Evolutionary conservation across 2,113 vertebrate species (phyloP).

Genomic region (Formicarius rufipectus): DNA sequence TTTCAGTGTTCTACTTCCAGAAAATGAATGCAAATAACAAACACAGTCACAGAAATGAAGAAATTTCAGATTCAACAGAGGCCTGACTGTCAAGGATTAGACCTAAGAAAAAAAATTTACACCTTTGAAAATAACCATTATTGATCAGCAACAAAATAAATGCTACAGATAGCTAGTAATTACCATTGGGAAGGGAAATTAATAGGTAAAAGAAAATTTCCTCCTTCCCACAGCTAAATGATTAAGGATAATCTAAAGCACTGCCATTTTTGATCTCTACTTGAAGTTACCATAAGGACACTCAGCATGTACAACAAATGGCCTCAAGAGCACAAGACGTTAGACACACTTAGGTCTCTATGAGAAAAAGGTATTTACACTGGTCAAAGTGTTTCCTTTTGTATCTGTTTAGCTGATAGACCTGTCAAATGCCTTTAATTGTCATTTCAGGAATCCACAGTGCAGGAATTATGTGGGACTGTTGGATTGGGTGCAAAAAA

Average conservation of each 20-base stretch:
- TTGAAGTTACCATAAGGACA: not conserved
- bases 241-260: not conserved
- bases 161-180: not conserved
- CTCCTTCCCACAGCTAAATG: not conserved
- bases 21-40: not conserved
- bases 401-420: not conserved
- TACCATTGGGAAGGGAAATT: not conserved
- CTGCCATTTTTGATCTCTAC: not conserved
- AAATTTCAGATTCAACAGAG: slow-evolving; percentile 1
- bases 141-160: not conserved
- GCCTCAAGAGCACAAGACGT: not conserved
- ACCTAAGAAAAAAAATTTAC: not conserved
- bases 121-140: slow-evolving; percentile 5
- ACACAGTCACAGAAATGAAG: slow-evolving; percentile 2
- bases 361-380: not conserved
- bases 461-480: not conserved
- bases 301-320: not conserved
- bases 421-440: not conserved
- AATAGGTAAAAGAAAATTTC: not conserved
- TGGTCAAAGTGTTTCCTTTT: not conserved
- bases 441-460: not conserved
- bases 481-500: rapidly evolving
- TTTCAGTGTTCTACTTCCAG: not conserved
- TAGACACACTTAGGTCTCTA: not conserved
- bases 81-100: not conserved